phyloP scores from a whole-genome alignment of 1,140 invertebrate genomes.

The Drosophila ficusphila region DNA sequence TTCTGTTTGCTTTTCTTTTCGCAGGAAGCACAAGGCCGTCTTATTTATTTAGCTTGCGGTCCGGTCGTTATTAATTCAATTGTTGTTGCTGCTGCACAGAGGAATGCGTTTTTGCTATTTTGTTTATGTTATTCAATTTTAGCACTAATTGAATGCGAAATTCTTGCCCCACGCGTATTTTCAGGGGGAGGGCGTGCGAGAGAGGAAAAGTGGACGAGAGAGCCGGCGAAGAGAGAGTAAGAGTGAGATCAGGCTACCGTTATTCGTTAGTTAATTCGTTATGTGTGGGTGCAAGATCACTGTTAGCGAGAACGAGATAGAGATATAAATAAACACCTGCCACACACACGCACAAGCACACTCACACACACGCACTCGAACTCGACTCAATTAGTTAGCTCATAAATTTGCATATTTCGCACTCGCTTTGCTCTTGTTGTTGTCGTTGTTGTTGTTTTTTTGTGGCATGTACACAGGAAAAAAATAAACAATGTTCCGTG shows the following conservation, averaged over 20 bases:
- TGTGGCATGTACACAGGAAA: conserved; percentile 57
- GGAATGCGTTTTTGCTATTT: conserved; percentile 36
- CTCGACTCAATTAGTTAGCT: conserved; percentile 80
- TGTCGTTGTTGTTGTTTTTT: conserved; percentile 36
- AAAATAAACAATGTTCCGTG: conserved; percentile 47
- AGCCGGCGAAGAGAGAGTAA: conserved; percentile 6
- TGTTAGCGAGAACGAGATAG: conserved; percentile 14
- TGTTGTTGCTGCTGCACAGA: conserved; percentile 51
- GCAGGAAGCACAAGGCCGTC: conserved; percentile 19
- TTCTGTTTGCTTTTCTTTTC: conserved; percentile 19
- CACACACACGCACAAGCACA: conserved; percentile 34
- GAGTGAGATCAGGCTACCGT: conserved; percentile 19
- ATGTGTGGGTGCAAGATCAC: conserved; percentile 29
- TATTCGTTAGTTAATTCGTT: not conserved
- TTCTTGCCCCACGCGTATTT: conserved; percentile 39
- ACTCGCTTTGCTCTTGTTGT: conserved; percentile 18
- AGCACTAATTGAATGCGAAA: conserved; percentile 68
- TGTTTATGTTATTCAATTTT: conserved; percentile 47
- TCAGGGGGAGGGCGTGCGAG: not conserved
- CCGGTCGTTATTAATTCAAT: conserved; percentile 46
- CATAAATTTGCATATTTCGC: conserved; percentile 80
- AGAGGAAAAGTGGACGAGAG: not conserved
- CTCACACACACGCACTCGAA: conserved; percentile 16
- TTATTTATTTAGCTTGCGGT: conserved; percentile 54
- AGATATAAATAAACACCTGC: conserved; percentile 57